phyloP scores from a whole-genome alignment of 1,140 invertebrate species.

The Leptinotarsa lineolata region DNA sequence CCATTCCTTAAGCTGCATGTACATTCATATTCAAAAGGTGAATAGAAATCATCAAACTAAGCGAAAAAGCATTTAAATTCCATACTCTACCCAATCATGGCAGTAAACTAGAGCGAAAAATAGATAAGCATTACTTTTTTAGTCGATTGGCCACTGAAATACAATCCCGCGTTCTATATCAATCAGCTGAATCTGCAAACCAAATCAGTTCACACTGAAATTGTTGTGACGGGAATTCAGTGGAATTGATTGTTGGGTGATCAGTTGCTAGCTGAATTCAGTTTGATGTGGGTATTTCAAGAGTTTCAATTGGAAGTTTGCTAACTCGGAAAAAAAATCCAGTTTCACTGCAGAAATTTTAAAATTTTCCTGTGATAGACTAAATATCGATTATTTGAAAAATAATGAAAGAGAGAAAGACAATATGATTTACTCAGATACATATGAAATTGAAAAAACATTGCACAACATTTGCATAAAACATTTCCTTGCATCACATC shows the following conservation, averaged over 20 bases:
- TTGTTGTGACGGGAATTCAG: not conserved
- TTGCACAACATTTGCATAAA: too few relatives aligned
- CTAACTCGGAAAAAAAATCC: too few relatives aligned
- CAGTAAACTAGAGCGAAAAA: not conserved
- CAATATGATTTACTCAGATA: too few relatives aligned
- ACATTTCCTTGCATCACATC: too few relatives aligned
- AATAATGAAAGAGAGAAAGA: too few relatives aligned
- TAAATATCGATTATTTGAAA: too few relatives aligned
- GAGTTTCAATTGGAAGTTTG: not conserved
- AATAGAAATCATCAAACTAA: not conserved
- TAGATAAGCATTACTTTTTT: not conserved
- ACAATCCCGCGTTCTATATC: not conserved
- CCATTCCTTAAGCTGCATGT: too few relatives aligned
- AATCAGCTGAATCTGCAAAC: not conserved
- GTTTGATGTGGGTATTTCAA: not conserved
- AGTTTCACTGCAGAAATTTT: too few relatives aligned
- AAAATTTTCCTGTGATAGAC: too few relatives aligned
- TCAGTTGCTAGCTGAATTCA: not conserved
- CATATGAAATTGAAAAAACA: too few relatives aligned
- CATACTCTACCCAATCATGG: not conserved
- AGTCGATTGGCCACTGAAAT: not conserved
- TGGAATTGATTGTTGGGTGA: not conserved
- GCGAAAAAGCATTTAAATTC: not conserved
- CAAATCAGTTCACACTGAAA: conserved; percentile 3
- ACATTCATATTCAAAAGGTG: not conserved